Conservation (phyloP, 2,797 vertebrate genomes). For the Heterohyrax brucei region DNA sequence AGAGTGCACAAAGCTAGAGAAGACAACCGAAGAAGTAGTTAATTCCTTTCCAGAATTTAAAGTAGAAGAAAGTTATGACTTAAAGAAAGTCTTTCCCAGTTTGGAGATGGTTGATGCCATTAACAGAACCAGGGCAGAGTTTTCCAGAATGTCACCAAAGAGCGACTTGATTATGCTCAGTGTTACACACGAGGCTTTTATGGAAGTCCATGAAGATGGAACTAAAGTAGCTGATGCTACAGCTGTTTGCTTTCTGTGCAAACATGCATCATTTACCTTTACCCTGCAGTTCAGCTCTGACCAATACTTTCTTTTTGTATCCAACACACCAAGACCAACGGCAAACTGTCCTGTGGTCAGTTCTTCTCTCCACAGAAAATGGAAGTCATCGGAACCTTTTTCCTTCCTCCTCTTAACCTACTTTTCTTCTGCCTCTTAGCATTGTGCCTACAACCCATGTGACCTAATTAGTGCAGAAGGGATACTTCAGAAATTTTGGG, state of each 20-base stretch:
- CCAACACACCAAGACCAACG: conserved; percentile 82
- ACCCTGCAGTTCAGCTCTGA: conserved; percentile 83
- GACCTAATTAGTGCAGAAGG: neutral
- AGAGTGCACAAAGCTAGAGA: conserved; percentile 81
- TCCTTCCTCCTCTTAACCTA: neutral
- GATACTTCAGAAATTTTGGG: conserved; percentile 59
- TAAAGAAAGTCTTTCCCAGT: conserved; percentile 90
- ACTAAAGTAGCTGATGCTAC: conserved; percentile 93
- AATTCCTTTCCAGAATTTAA: conserved; percentile 94
- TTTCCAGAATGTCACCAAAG: conserved; percentile 93
- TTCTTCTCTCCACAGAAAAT: conserved; percentile 79
- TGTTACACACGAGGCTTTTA: conserved; percentile 94
- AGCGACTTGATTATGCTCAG: conserved; percentile 92
- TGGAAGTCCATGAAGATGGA: conserved; percentile 97
- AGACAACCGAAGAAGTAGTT: conserved; percentile 83
- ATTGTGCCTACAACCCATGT: neutral
- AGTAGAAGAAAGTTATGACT: conserved; percentile 92
- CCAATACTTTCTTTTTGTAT: conserved; percentile 90
- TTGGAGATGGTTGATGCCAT: conserved; percentile 95
- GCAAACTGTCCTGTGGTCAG: conserved; percentile 88
- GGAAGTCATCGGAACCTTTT: fast-evolving
- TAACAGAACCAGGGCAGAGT: conserved; percentile 88
- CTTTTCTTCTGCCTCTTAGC: neutral
- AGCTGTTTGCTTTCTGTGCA: conserved; percentile 76
- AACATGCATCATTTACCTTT: neutral